Conservation (phyloP, 2,113 vertebrate species). For the Girardinichthys multiradiatus region DNA sequence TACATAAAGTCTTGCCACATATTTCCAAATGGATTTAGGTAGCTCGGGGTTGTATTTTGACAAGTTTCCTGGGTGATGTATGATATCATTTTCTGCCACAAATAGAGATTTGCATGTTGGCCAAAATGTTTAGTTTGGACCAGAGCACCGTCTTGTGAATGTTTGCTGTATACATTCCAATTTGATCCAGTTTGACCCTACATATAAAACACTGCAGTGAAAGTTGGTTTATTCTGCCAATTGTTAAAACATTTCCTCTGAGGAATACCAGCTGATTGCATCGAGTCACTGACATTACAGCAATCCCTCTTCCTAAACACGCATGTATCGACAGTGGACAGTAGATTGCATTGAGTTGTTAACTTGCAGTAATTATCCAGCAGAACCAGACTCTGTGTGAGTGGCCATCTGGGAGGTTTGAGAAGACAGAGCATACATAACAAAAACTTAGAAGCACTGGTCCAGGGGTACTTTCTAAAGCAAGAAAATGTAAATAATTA, state of each 20-base stretch:
- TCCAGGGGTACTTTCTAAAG: background rate
- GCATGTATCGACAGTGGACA: background rate
- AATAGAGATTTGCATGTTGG: too few relatives aligned
- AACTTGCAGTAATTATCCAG: background rate
- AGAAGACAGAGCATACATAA: background rate
- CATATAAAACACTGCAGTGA: background rate
- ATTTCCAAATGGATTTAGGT: too few relatives aligned
- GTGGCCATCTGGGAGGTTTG: background rate
- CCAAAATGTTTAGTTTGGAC: too few relatives aligned
- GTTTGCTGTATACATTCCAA: too few relatives aligned
- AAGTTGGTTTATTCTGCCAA: background rate
- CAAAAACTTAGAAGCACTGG: background rate
- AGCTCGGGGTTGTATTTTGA: too few relatives aligned
- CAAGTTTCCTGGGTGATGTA: too few relatives aligned
- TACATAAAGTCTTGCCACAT: too few relatives aligned
- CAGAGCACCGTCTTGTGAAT: too few relatives aligned
- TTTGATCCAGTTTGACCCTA: background rate
- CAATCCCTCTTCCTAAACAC: background rate
- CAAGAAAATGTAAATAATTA: background rate
- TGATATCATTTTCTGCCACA: too few relatives aligned
- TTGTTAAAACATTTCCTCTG: background rate
- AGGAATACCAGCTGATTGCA: background rate
- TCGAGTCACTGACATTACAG: background rate
- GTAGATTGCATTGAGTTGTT: background rate
- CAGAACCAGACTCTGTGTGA: background rate